Percentiles rank a stretch among this genome's conserved stretches.
phyloP scores from a whole-genome alignment of 2,113 vertebrate species.

The Sinocyclocheilus rhinocerous region DNA sequence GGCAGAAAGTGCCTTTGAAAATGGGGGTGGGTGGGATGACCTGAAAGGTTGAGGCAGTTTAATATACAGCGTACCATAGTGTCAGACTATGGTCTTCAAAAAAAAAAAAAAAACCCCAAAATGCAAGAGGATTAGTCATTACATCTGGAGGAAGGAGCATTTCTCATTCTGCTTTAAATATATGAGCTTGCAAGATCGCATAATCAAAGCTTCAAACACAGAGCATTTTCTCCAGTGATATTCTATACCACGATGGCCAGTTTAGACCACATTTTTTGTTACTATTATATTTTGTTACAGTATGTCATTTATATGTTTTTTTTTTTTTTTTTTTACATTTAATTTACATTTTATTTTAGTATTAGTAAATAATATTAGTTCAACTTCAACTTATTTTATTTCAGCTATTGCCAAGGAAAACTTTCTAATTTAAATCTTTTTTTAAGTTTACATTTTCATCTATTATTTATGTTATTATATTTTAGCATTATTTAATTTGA shows the following conservation, averaged over 20 bases:
- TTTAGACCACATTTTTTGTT: not conserved
- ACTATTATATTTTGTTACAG: not conserved
- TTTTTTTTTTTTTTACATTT: not conserved
- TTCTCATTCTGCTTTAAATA: not conserved
- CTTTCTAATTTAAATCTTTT: too few relatives aligned
- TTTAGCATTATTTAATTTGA: not conserved
- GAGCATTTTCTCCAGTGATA: slow-evolving; percentile 6
- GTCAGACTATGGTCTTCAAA: slow-evolving; percentile 14
- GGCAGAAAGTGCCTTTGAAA: slow-evolving; percentile 45
- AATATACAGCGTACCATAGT: slow-evolving; percentile 6
- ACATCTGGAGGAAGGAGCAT: not conserved
- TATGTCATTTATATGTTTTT: too few relatives aligned
- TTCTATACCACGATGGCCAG: not conserved
- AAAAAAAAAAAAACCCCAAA: not conserved
- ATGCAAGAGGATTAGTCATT: not conserved
- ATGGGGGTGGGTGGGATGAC: slow-evolving; percentile 31
- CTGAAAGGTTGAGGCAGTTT: slow-evolving; percentile 37
- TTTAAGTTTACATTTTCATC: not conserved
- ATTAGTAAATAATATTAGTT: not conserved
- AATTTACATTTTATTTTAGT: not conserved
- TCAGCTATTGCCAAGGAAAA: too few relatives aligned
- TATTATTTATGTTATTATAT: not conserved
- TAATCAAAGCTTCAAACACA: slow-evolving; percentile 13
- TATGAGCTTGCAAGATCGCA: not conserved
- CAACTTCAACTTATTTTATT: too few relatives aligned